Conservation (phyloP, 2,797 vertebrate species). For the Alexandromys oeconomus region DNA sequence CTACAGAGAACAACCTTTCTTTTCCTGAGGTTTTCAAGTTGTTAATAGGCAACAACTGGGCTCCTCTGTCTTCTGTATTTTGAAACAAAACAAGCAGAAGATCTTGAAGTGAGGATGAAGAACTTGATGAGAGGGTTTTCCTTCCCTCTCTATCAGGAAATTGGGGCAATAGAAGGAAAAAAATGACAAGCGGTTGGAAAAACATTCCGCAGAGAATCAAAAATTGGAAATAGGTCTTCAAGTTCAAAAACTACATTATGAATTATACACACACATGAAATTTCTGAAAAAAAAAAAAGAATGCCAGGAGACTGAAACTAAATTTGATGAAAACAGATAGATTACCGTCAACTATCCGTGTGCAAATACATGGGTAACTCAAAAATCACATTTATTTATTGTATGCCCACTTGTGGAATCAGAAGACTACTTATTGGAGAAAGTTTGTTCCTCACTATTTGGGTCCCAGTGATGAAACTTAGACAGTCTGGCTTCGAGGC, state of each 20-base stretch:
- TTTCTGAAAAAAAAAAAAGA: slow-evolving; percentile 53
- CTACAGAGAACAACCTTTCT: neutral
- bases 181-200: neutral
- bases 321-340: slow-evolving; percentile 35
- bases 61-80: neutral
- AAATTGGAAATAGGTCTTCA: slow-evolving; percentile 28
- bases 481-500: neutral
- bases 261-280: neutral
- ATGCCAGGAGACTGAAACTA: neutral
- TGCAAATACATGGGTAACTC: neutral
- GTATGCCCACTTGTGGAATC: neutral
- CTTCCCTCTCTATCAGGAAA: slow-evolving; percentile 7
- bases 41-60: neutral
- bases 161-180: slow-evolving; percentile 50
- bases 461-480: neutral
- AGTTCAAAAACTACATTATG: slow-evolving; percentile 9
- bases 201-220: slow-evolving; percentile 21
- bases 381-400: neutral
- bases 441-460: neutral
- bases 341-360: neutral
- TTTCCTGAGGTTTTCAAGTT: neutral
- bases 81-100: slow-evolving; percentile 17
- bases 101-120: slow-evolving; percentile 9
- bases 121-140: neutral
- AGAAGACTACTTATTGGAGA: neutral